Evolutionary conservation across 2,797 vertebrate species (phyloP), one percentile per base, ranked within the genome.

Genomic region (Intellagama lesueurii): DNA sequence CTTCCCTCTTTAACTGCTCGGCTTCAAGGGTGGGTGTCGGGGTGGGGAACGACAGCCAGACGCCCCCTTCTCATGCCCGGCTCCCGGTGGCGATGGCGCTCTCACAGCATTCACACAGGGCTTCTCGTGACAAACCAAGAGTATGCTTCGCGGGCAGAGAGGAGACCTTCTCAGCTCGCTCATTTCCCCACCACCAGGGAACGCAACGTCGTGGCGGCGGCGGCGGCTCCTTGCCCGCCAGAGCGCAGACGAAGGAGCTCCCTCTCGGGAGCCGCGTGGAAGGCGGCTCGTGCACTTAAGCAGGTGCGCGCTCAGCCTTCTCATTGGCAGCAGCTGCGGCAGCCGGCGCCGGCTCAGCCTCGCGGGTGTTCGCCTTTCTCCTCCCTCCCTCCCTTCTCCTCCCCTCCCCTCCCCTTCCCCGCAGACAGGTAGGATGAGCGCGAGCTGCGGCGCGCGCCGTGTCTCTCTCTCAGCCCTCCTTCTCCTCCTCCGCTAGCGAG

Each of bases 221-320:
- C 28, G 8, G 7, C 56, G 3, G 64, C 16, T 5, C 9, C 11
- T 35, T 19, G 69, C 3, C 0, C 0, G 24, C 78, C 3, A 56
- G 87, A 32, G 3, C 73, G 32, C 60, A 14, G 60, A 5, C 70
- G 11, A 44, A 49, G 52, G 28, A 35, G n/a, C 9, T 75, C 16
- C n/a, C 76, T 40, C 14, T 47, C 2, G 19, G 60, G 69, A 60
- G 19, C 47, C 35, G 77, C 70, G 68, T 9, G 14, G 30, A 64
- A 7, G 76, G 92, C 88, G 47, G 83, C 79, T 40, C 12, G 91
- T 85, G 91, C 88, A 83, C 86, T 17, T 32, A 11, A 93, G 82
- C 95, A 96, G 95, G 95, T 95, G 95, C 92, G 89, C 86, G 92
- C 94, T 93, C 93, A 66, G 92, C 90, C 52, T 94, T 89, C 95